Evolutionary conservation across 2,888 invertebrate genomes (phyloP), one percentile per base, ranked within the genome.

Genomic region (Pelosia muscerda): DNA sequence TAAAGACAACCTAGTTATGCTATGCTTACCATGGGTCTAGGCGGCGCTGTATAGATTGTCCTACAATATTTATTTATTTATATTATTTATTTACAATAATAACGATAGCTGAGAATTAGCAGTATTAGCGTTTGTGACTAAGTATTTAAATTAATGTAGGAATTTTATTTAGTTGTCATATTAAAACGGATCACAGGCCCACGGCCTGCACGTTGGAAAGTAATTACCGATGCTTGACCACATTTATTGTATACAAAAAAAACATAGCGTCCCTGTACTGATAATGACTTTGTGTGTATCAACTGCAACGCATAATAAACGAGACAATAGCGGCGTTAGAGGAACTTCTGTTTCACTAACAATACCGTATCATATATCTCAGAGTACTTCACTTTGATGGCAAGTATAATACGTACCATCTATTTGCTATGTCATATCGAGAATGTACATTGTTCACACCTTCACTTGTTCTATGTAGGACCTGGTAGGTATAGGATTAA

Each of bases 181-280:
- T 15, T 0, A 38, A 38, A 38, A 5, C 38, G 15, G 15, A 15
- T 0, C 19, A 49, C 19, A n/a, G 9, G 31, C 34, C 10, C 11
- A 34, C 11, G 13, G 13, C 34, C 11, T 13, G 49, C n/a, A 19
- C n/a, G 49, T n/a, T 49, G n/a, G 49, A 49, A 49, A 49, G 49
- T 49, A 49, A 49, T 49, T 49, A 49, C 49, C 49, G 49, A 49
- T n/a, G 49, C 49, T n/a, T 49, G 49, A 49, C 49, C 49, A n/a
- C 49, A n/a, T n/a, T 9, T 49, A 49, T 49, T 22, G 23, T 54
- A 23, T 23, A 23, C 23, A 54, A 15, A 54, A 23, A n/a, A 23
- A 11, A 23, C 23, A 23, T 5, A 23, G 23, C 6, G 54, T 13
- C 54, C 11, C 54, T 54, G 4, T 23, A 22, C 23, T 54, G 23